Conservation (phyloP, 2,888 invertebrate species). For the Meteorus cinctellus region DNA sequence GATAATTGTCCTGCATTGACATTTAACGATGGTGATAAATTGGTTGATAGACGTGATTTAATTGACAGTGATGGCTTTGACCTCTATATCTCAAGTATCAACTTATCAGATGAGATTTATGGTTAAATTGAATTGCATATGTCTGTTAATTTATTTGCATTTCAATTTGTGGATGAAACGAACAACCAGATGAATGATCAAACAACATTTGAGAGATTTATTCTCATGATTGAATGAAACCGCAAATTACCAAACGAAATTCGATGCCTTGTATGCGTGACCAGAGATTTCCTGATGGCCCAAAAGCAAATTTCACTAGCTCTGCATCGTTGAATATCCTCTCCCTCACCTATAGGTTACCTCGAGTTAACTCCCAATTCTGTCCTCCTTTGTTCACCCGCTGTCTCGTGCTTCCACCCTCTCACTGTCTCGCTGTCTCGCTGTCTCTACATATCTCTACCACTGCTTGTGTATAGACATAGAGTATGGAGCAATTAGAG, state of each 20-base stretch:
- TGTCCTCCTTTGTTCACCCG: conserved; percentile 9
- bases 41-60: neutral
- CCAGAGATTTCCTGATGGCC: conserved; percentile 8
- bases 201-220: neutral
- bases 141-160: neutral
- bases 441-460: conserved; percentile 1
- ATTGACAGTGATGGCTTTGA: neutral
- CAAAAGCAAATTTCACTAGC: conserved; percentile 21
- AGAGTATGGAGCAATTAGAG: conserved; percentile 58
- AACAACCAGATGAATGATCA: neutral
- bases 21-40: conserved; percentile 4
- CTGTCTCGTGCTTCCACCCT: neutral
- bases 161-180: neutral
- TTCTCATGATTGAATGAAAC: conserved; percentile 40
- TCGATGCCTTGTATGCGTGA: conserved; percentile 1
- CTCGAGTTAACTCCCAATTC: neutral
- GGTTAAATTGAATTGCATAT: neutral
- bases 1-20: neutral
- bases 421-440: neutral
- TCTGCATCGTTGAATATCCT: conserved; percentile 3
- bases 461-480: conserved; percentile 11
- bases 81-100: neutral
- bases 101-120: neutral
- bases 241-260: conserved; percentile 43
- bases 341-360: neutral